Percentiles rank a stretch among this genome's conserved stretches.
Conservation (phyloP, 2,888 invertebrate species). For the Aspidiotus destructor region DNA sequence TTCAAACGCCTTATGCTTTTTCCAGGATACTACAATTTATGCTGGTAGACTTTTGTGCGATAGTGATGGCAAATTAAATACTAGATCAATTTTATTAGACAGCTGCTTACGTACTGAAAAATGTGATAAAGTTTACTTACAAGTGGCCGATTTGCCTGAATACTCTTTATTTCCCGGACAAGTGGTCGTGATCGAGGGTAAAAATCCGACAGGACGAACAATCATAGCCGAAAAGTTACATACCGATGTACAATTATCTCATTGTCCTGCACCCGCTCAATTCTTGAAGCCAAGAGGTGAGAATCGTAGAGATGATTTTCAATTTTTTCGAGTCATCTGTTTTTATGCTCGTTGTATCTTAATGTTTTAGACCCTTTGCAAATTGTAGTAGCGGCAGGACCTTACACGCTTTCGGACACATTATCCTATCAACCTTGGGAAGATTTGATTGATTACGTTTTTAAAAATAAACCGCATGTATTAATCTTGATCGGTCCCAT, state of each 20-base stretch:
- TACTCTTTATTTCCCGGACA: slow-evolving; percentile 71
- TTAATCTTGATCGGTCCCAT: slow-evolving; percentile 78
- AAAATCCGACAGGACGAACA: slow-evolving; percentile 58
- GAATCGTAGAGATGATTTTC: no score
- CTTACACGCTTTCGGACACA: slow-evolving; percentile 69
- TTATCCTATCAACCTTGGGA: slow-evolving; percentile 69
- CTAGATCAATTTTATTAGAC: slow-evolving; percentile 59
- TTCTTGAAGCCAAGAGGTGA: slow-evolving; percentile 7
- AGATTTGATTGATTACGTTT: slow-evolving; percentile 61
- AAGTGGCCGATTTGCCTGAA: slow-evolving; percentile 37
- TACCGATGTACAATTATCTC: slow-evolving; percentile 45
- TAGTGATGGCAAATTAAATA: slow-evolving; percentile 59
- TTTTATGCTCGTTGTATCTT: not conserved
- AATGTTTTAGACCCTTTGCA: slow-evolving; percentile 48
- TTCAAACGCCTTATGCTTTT: not conserved
- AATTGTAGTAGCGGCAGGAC: slow-evolving; percentile 70
- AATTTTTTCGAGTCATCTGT: not conserved
- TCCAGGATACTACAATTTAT: slow-evolving; percentile 45
- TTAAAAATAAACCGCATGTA: slow-evolving; percentile 62
- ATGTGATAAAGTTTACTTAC: slow-evolving; percentile 40
- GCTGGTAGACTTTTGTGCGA: slow-evolving; percentile 70
- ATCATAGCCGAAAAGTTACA: slow-evolving; percentile 59
- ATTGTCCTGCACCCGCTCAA: slow-evolving; percentile 5
- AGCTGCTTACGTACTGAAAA: slow-evolving; percentile 42
- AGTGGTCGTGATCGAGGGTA: slow-evolving; percentile 62